These are phyloP conservation scores for Rattus norvegicus DNA, from an alignment of 2,113 vertebrate genomes.

Conservation along the genomic window GRCr8 NC_086036.1:24195501-24196000, in stretches of 20 bases:
- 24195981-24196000: not conserved
- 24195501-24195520: accelerated
- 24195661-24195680: not conserved
- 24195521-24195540: not conserved
- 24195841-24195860: not conserved
- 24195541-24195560: not conserved
- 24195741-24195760: not conserved
- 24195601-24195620: conserved; percentile 21
- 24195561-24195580: not conserved
- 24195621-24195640: not conserved
- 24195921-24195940: not conserved
- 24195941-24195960: not conserved
- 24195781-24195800: not conserved
- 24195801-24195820: not conserved
- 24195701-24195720: not conserved
- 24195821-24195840: not conserved
- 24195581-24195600: not conserved
- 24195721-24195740: not conserved
- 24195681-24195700: not conserved
- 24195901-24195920: not conserved
- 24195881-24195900: not conserved
- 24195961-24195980: not conserved
- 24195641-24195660: not conserved
- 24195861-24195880: not conserved
- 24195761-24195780: not conserved